A percentile compares a stretch with the other conserved stretches of the same genome.
Evolutionary conservation across 2,888 invertebrate genomes (phyloP).

Genomic region (Phasia obesa): DNA sequence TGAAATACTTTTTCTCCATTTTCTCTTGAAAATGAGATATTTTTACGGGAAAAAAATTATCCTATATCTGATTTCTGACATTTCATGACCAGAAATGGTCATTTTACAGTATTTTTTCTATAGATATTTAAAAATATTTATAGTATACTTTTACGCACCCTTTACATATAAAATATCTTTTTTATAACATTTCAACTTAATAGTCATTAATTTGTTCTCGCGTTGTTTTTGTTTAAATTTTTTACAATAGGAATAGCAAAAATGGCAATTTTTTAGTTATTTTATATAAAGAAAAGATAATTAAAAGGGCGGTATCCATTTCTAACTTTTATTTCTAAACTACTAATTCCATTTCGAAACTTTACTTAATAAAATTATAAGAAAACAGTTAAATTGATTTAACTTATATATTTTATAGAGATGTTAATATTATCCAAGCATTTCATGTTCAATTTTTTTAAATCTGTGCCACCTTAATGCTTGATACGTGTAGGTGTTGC

Average conservation of each 20-base stretch:
- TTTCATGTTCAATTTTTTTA: background rate
- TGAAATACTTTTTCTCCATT: no score
- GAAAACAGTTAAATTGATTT: background rate
- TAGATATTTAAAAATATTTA: no score
- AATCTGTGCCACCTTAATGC: constrained; percentile 4
- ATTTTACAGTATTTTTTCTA: no score
- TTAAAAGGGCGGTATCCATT: constrained; percentile 3
- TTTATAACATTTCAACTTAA: constrained; percentile 60
- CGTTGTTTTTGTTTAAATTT: constrained; percentile 26
- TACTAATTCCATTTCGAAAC: no score
- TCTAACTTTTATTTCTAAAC: no score
- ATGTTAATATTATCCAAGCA: no score
- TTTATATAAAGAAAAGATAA: background rate
- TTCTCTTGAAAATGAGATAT: no score
- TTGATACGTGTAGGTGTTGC: background rate
- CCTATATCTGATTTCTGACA: no score
- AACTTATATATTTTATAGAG: no score
- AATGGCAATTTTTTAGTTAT: constrained; percentile 40
- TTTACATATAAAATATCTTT: constrained; percentile 29
- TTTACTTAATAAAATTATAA: background rate
- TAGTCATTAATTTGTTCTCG: constrained; percentile 67
- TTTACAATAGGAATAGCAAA: constrained; percentile 20
- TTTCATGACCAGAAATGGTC: no score
- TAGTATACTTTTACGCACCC: constrained; percentile 46
- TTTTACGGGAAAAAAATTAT: no score